Conservation (phyloP, 2,888 invertebrate genomes). For the Halictus quadricinctus region DNA sequence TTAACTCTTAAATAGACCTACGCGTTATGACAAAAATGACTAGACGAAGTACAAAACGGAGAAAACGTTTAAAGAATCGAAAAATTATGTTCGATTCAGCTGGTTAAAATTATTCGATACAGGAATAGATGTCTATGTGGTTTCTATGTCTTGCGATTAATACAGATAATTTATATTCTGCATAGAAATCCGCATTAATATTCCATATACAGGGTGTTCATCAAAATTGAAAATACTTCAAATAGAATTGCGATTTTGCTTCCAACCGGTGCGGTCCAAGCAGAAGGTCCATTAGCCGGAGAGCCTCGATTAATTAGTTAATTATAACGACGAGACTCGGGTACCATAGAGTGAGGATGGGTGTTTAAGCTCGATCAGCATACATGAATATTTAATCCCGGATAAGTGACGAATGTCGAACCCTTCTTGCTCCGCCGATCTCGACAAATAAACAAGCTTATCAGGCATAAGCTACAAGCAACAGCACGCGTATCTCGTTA, state of each 20-base stretch:
- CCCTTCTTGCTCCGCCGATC: constrained; percentile 25
- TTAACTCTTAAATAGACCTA: too few relatives aligned
- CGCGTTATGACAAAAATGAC: background rate
- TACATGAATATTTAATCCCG: constrained; percentile 34
- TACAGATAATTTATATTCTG: background rate
- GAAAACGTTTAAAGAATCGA: too few relatives aligned
- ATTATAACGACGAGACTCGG: background rate
- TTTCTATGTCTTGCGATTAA: too few relatives aligned
- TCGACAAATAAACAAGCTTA: constrained; percentile 60
- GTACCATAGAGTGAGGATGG: too few relatives aligned
- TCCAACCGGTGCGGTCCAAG: background rate
- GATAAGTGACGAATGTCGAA: constrained; percentile 26
- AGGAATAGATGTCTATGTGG: too few relatives aligned
- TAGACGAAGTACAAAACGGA: background rate
- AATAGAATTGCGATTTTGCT: background rate
- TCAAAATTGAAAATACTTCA: background rate
- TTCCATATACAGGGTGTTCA: background rate
- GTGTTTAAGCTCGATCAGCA: constrained; percentile 4
- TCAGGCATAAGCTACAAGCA: constrained; percentile 50
- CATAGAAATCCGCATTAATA: too few relatives aligned
- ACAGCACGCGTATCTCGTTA: constrained; percentile 60
- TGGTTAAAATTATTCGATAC: too few relatives aligned
- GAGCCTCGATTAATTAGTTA: constrained; percentile 17
- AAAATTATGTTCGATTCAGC: too few relatives aligned
- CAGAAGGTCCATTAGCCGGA: background rate